phyloP scores from a whole-genome alignment of 2,113 vertebrate genomes.

The Siniperca chuatsi region DNA sequence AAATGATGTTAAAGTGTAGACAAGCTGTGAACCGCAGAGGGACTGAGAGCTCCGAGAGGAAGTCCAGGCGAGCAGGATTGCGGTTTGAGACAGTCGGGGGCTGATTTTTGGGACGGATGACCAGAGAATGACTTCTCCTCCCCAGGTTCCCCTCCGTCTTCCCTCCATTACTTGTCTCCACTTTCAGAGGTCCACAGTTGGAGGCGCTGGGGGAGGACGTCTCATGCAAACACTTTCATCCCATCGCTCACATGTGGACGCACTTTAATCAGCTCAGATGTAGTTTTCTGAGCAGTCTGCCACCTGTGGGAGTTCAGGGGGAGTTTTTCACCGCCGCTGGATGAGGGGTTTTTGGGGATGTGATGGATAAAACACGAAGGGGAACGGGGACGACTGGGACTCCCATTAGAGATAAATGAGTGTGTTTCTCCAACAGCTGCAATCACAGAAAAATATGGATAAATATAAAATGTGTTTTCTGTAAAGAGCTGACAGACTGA shows the following conservation, averaged over 20 bases:
- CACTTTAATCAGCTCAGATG: conserved; percentile 47
- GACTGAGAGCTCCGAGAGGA: background rate
- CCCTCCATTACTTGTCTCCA: conserved; percentile 9
- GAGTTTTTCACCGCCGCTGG: background rate
- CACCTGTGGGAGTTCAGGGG: conserved; percentile 47
- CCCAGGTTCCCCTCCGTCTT: background rate
- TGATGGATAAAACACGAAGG: conserved; percentile 4
- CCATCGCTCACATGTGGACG: conserved; percentile 32
- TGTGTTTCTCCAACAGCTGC: background rate
- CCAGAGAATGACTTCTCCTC: conserved; percentile 36
- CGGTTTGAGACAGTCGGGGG: background rate
- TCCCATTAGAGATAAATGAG: background rate
- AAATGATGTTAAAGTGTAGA: background rate
- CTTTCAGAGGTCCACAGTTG: conserved; percentile 13
- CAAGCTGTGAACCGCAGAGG: conserved; percentile 1
- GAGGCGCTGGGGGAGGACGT: conserved; percentile 23
- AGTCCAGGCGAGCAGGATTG: background rate
- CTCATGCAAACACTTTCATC: conserved; percentile 23
- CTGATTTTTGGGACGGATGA: conserved; percentile 10
- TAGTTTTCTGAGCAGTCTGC: conserved; percentile 44
- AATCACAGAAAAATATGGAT: conserved; percentile 3
- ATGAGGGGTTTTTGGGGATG: background rate
- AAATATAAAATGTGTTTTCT: background rate
- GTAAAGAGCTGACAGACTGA: background rate
- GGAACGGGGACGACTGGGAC: background rate